Evolutionary conservation across 2,113 vertebrate species (phyloP), one percentile per base, ranked within the genome.

Genomic region (Osmerus eperlanus): DNA sequence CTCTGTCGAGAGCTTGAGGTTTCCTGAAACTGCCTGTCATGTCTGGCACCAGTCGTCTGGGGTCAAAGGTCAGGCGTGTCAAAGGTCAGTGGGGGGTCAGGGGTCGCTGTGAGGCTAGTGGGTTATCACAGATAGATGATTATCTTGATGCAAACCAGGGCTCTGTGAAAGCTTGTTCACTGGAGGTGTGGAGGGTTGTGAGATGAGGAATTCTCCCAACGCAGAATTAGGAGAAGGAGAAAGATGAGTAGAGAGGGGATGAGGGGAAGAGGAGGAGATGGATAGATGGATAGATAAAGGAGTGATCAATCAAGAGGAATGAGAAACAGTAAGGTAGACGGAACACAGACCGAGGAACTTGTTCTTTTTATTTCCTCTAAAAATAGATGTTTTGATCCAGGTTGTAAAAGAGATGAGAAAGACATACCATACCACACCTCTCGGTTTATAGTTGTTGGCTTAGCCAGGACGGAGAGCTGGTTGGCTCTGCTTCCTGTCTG

Each of bases 401-500:
- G 14, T 56, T 56, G 14, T 56, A 56, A 56, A 56, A 8, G 14
- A 56, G 36, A 41, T 7, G 8, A 41, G 36, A 9, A 41, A 41
- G 6, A 41, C 36, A 41, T 9, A 41, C 8, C 36, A 41, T 41
- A 41, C 3, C 36, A n/a, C n/a, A 56, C 54, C 6, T 56, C n/a
- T 18, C 3, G 59, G 29, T 78, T 80, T 73, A 81, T 82, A n/a
- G 14, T 15, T 58, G 80, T 63, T 72, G 75, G 73, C 63, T 3
- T 29, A 68, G 68, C 65, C 64, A 52, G 65, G 54, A 21, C 11
- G 14, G 5, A 75, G 75, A 71, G 70, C 79, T 79, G 72, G 79
- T 71, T 72, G n/a, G 25, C 58, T 23, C 79, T 76, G 75, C 81
- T 88, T 87, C 80, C 81, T 79, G 29, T 64, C 21, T 32, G 16